phyloP scores from a whole-genome alignment of 2,113 vertebrate species.

The Setophaga petechia region DNA sequence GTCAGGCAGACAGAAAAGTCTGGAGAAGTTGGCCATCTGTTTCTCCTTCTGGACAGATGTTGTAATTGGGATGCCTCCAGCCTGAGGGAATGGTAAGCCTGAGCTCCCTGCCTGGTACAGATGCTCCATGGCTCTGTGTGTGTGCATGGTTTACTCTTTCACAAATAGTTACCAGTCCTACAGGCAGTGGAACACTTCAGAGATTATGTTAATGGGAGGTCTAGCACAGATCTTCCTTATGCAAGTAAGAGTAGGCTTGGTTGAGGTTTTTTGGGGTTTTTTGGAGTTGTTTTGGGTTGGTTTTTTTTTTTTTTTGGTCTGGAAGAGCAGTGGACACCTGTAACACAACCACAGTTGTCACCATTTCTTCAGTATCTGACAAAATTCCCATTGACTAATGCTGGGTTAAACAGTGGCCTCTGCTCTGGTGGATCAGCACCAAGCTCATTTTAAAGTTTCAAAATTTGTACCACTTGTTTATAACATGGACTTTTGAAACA shows the following conservation, averaged over 20 bases:
- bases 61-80: slow-evolving; percentile 16
- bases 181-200: not conserved
- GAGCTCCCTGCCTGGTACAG: not conserved
- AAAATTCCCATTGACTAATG: not conserved
- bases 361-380: not conserved
- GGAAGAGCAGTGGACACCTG: not conserved
- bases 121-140: not conserved
- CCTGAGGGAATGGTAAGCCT: not conserved
- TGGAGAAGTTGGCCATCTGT: slow-evolving; percentile 22
- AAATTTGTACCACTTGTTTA: not conserved
- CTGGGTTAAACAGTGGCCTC: not conserved
- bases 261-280: not conserved
- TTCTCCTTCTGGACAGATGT: slow-evolving; percentile 37
- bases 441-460: not conserved
- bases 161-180: not conserved
- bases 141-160: not conserved
- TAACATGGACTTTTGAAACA: not conserved
- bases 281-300: too few species aligned
- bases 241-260: not conserved
- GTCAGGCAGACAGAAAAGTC: not conserved
- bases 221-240: not conserved
- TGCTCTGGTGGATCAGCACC: not conserved
- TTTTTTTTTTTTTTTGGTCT: not conserved
- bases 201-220: not conserved
- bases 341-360: not conserved